These are phyloP conservation scores for Junonia oenone DNA, from an alignment of 2,888 invertebrate species.

Conservation along the genomic window DNA sequence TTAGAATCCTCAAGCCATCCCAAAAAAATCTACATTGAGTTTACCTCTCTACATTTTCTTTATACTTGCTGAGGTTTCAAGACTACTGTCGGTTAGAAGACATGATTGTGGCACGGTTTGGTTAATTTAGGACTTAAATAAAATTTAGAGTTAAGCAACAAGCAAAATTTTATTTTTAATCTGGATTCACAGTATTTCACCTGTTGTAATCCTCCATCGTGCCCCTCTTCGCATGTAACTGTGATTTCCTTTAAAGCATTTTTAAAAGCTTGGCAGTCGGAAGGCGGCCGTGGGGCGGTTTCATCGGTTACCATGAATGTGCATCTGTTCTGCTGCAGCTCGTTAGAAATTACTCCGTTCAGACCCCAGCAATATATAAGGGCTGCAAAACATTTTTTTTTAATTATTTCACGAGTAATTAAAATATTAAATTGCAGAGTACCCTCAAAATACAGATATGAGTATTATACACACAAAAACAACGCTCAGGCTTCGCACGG, in stretches of 20 bases:
- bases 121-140: no score
- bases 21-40: no score
- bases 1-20: no score
- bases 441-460: no score
- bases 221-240: constrained; percentile 56
- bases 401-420: not conserved
- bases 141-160: no score
- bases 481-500: no score
- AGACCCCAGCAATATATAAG: constrained; percentile 64
- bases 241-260: constrained; percentile 44
- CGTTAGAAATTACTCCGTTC: constrained; percentile 49
- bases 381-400: constrained; percentile 26
- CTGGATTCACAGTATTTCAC: constrained; percentile 33
- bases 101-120: no score
- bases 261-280: constrained; percentile 48
- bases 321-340: constrained; percentile 48
- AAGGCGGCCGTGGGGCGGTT: constrained; percentile 58
- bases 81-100: no score
- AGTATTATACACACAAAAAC: no score
- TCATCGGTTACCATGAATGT: constrained; percentile 60
- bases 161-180: no score
- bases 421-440: not conserved
- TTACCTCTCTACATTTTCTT: no score
- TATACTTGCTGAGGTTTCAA: no score
- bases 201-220: constrained; percentile 64